A percentile compares a stretch with the other conserved stretches of the same genome.
Conservation (phyloP, 2,888 invertebrate genomes). For the Drosophila fulvimacula region DNA sequence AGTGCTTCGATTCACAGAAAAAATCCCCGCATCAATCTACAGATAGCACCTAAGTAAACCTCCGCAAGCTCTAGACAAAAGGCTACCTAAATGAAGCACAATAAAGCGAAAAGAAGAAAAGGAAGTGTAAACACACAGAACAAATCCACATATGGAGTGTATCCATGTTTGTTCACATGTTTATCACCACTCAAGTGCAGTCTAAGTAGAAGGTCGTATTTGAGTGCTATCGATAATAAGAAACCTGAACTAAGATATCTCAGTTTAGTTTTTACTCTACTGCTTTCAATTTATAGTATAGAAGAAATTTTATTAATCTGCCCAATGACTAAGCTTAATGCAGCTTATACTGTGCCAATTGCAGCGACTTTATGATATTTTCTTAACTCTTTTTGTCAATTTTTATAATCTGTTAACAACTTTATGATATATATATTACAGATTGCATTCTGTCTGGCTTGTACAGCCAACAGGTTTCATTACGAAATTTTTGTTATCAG, state of each 20-base stretch:
- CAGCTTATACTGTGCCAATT: background rate
- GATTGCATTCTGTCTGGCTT: background rate
- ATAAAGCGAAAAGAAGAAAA: background rate
- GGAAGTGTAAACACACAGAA: background rate
- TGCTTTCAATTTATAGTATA: background rate
- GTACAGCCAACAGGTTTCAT: background rate
- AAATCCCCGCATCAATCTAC: constrained; percentile 32
- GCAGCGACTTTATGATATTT: background rate
- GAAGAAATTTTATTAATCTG: background rate
- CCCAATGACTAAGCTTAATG: background rate
- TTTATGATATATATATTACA: background rate
- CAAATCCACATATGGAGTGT: background rate
- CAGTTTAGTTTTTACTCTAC: background rate
- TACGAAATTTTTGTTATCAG: background rate
- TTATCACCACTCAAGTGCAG: background rate
- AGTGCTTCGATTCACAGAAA: constrained; percentile 3
- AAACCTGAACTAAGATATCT: background rate
- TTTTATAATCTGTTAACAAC: background rate
- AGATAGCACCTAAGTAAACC: constrained; percentile 7
- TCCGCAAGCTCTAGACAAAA: background rate
- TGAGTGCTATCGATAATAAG: too few relatives aligned
- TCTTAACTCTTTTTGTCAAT: background rate
- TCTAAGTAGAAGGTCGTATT: background rate
- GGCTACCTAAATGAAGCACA: constrained; percentile 10
- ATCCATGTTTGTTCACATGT: background rate